These are phyloP conservation scores for Coptotermes formosanus DNA, from an alignment of 1,140 invertebrate species.

Conservation along the genomic window DNA sequence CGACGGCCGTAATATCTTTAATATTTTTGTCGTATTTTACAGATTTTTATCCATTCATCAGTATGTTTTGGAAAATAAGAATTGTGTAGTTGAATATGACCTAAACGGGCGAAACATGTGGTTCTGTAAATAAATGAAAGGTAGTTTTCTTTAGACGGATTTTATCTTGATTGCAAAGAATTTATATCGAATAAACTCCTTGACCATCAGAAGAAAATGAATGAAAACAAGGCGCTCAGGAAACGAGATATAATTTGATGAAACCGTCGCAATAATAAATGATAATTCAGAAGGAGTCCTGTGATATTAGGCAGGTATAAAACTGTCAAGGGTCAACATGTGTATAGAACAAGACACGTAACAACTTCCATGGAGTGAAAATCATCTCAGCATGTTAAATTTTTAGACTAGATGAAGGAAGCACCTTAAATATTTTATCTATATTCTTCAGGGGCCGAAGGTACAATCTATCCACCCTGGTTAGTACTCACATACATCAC, in stretches of 20 bases:
- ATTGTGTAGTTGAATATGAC: too few species aligned
- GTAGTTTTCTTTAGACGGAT: too few species aligned
- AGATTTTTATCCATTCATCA: too few species aligned
- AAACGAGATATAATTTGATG: background rate
- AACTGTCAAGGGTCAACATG: background rate
- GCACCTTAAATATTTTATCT: background rate
- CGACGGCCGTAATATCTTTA: too few species aligned
- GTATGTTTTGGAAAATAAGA: too few species aligned
- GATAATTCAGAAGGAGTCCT: background rate
- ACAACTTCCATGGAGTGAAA: background rate
- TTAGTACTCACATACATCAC: background rate
- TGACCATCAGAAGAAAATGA: background rate
- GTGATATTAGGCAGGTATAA: background rate
- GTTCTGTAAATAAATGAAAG: too few species aligned
- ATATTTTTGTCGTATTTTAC: too few species aligned
- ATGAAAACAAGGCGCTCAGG: background rate
- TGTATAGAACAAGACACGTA: background rate
- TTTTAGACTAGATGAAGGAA: conserved; percentile 3
- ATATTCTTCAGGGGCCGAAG: background rate
- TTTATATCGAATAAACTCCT: background rate
- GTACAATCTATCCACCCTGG: background rate
- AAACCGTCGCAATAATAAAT: background rate
- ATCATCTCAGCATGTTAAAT: background rate
- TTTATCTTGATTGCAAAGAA: background rate
- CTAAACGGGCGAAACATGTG: too few species aligned